Evolutionary conservation across 2,113 vertebrate species (phyloP).

Genomic region (Baryphthengus martii): DNA sequence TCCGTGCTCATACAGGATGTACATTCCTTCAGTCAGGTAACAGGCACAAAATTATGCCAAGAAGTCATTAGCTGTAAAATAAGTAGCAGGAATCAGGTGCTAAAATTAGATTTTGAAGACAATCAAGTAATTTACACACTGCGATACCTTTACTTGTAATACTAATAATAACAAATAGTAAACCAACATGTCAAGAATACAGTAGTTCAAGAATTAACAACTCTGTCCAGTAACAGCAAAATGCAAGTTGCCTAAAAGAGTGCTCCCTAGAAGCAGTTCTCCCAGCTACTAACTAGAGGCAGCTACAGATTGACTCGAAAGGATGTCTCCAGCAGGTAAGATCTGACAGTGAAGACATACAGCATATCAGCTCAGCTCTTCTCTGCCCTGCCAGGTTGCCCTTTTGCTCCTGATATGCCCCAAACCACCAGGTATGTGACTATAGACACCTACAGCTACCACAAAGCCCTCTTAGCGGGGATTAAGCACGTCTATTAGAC

Average conservation of each 20-base stretch:
- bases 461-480: not conserved
- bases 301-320: not conserved
- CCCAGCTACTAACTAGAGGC: not conserved
- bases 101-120: constrained; percentile 28
- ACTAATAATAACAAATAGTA: not conserved
- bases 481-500: not conserved
- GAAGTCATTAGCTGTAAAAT: constrained; percentile 15
- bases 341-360: not conserved
- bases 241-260: not conserved
- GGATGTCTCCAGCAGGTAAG: not conserved
- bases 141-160: not conserved
- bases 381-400: not conserved
- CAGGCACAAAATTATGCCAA: constrained; percentile 1
- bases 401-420: not conserved
- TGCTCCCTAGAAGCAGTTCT: not conserved
- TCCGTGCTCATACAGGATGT: not conserved
- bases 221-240: not conserved
- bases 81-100: not conserved
- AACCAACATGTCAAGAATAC: constrained; percentile 12
- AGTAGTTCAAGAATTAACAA: not conserved
- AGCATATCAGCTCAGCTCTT: not conserved
- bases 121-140: constrained; percentile 6
- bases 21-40: not conserved
- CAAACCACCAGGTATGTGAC: not conserved
- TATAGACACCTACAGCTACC: not conserved